phyloP scores from a whole-genome alignment of 2,113 vertebrate species.

The Chaetodon auriga region DNA sequence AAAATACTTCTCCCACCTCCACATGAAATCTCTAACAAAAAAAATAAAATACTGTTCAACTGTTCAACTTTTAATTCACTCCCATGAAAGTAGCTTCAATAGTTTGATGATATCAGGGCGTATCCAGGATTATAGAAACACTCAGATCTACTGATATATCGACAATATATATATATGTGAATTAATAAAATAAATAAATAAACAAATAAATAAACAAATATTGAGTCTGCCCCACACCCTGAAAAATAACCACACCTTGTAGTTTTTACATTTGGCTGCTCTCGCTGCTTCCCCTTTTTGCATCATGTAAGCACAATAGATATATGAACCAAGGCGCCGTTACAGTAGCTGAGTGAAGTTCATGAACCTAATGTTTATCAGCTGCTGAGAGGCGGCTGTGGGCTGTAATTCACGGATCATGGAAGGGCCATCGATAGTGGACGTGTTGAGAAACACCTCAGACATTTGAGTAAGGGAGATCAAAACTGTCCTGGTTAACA shows the following conservation, averaged over 20 bases:
- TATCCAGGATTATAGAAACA: no score
- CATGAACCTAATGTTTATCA: not conserved
- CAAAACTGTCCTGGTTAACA: not conserved
- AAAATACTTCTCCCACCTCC: no score
- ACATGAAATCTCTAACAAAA: no score
- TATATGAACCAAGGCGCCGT: not conserved
- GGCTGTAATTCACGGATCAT: conserved; percentile 3
- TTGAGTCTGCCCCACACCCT: no score
- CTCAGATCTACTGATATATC: no score
- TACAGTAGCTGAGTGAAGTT: not conserved
- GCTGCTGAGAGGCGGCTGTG: not conserved
- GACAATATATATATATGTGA: no score
- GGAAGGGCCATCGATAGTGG: not conserved
- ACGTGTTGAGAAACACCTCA: conserved; percentile 6
- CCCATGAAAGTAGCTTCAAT: no score
- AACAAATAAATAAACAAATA: no score
- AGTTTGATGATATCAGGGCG: no score
- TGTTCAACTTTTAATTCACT: no score
- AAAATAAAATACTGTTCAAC: no score
- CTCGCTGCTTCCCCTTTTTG: not conserved
- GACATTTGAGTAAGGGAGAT: not conserved
- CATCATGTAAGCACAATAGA: not conserved
- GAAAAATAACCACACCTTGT: not conserved
- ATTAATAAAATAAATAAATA: no score
- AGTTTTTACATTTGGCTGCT: not conserved